phyloP scores from a whole-genome alignment of 30 jellyfish, hydroid and myxozoan species.

The Chrysaora quinquecirrha region DNA sequence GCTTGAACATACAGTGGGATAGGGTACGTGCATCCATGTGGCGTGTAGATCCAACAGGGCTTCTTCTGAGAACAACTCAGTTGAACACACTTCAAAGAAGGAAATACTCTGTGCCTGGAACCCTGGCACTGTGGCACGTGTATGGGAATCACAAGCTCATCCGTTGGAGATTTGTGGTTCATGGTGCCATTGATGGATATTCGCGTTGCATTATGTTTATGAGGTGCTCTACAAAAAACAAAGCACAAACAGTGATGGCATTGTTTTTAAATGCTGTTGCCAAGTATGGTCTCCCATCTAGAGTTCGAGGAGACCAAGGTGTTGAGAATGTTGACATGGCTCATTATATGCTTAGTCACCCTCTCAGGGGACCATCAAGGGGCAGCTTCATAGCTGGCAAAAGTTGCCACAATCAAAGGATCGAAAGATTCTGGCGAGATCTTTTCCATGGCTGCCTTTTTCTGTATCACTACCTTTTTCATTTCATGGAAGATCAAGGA shows the following conservation, averaged over 20 bases:
- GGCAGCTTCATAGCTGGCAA: conserved; percentile 62
- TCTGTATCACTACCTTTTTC: conserved; percentile 19
- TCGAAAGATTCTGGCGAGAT: conserved; percentile 44
- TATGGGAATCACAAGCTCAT: conserved; percentile 48
- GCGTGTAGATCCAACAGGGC: conserved; percentile 74
- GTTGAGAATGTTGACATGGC: conserved; percentile 61
- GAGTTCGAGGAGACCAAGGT: no score
- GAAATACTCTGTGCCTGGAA: conserved; percentile 45
- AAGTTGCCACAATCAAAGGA: conserved; percentile 61
- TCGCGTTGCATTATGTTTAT: conserved; percentile 17
- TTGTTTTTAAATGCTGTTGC: conserved; percentile 14
- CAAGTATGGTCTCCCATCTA: conserved; percentile 28
- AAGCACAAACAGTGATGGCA: conserved; percentile 16
- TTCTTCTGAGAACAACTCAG: conserved; percentile 51
- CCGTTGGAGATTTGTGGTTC: conserved; percentile 49
- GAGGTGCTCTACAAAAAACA: conserved; percentile 16
- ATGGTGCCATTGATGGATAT: conserved; percentile 58
- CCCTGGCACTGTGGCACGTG: conserved; percentile 37
- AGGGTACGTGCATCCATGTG: conserved; percentile 50
- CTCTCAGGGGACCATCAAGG: conserved; percentile 44
- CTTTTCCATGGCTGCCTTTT: conserved; percentile 22
- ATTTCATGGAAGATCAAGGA: conserved; percentile 30
- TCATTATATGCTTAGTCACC: conserved; percentile 35
- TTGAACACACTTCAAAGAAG: conserved; percentile 27
- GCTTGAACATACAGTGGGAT: conserved; percentile 33